phyloP scores from a whole-genome alignment of 2,888 invertebrate genomes.

The Chirona hameri region DNA sequence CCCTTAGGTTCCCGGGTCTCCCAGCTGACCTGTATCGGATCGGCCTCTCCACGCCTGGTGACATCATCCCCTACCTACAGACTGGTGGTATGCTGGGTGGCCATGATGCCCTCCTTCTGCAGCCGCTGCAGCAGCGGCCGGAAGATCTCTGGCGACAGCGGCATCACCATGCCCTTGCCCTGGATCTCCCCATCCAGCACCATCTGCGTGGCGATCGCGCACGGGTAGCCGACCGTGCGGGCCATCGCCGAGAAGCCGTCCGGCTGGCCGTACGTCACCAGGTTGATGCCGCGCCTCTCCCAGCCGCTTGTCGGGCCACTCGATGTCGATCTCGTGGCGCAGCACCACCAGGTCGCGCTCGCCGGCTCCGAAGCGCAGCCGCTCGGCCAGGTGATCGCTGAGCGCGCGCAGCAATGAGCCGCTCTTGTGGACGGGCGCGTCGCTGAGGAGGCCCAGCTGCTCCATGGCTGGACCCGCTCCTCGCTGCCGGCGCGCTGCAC shows the following conservation, averaged over 20 bases:
- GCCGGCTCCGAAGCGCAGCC: conserved; percentile 69
- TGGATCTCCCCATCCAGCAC: conserved; percentile 77
- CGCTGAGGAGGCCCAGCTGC: conserved; percentile 80
- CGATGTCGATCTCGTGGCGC: conserved; percentile 86
- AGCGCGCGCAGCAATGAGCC: conserved; percentile 89
- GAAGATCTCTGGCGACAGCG: conserved; percentile 89
- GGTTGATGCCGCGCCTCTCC: conserved; percentile 72
- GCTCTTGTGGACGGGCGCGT: conserved; percentile 73
- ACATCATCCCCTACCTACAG: neutral
- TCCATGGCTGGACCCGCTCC: conserved; percentile 68
- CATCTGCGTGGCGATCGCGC: conserved; percentile 97
- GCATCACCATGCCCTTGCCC: conserved; percentile 85
- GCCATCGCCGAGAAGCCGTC: conserved; percentile 93
- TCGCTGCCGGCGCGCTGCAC: conserved; percentile 68
- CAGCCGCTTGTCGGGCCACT: conserved; percentile 80
- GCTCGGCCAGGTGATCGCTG: conserved; percentile 79
- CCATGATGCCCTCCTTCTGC: conserved; percentile 74
- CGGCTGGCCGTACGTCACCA: conserved; percentile 52
- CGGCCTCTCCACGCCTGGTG: too few relatives aligned
- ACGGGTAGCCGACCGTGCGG: conserved; percentile 83
- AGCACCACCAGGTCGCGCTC: conserved; percentile 93
- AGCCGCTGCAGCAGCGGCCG: conserved; percentile 84
- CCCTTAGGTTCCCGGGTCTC: too few relatives aligned
- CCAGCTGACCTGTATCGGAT: too few relatives aligned
- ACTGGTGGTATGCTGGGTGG: conserved; percentile 51